Base-by-base conservation (phyloP, 2,797 vertebrate genomes). In the Spondyliosoma cantharus region DNA sequence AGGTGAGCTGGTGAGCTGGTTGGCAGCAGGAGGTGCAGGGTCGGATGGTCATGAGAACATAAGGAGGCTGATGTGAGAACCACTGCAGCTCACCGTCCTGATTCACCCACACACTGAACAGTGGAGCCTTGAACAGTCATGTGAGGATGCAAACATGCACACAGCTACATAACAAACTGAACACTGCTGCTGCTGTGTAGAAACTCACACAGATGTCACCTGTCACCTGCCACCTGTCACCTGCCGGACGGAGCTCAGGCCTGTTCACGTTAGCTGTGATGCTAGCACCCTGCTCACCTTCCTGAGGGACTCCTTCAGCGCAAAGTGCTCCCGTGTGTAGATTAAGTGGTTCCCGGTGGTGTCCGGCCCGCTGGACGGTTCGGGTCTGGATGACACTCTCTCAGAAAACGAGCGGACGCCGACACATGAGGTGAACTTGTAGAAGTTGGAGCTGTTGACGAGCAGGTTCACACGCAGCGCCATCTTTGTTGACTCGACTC, bases 251-350 rank as follows among this genome's bases (percentile, higher is more conserved):
- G 48, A 49, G 7, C 4, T 0, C 0, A 20, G 7, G 3, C 1
- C 65, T 53, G 9, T 63, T 57, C 68, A 29, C 15, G 9, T 32
- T 24, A 37, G 61, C 24, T 70, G 22, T 3, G 2, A 3, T 0
- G 74, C 66, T 77, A 86, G 78, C 78, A 63, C 46, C 11, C 27
- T 1, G 60, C 57, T 5, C 96, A 96, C 95, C 95, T 96, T 96
- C 79, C 87, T 88, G 68, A 96, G 93, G 20, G 93, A 91, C 25
- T 89, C 89, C 84, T 95, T 93, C 57, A 96, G 42, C 6, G 94
- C 91, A 76, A 82, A 84, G 80, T 95, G 93, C 82, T 95, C 93
- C 52, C 76, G 81, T 1, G 79, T 91, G 85, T 94, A 96, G 62
- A 94, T 72, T 61, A 87, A 43, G 76, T 90, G 89, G 54, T 90